Evolutionary conservation across 2,797 vertebrate species (phyloP).

Genomic region (Chelon labrosus): DNA sequence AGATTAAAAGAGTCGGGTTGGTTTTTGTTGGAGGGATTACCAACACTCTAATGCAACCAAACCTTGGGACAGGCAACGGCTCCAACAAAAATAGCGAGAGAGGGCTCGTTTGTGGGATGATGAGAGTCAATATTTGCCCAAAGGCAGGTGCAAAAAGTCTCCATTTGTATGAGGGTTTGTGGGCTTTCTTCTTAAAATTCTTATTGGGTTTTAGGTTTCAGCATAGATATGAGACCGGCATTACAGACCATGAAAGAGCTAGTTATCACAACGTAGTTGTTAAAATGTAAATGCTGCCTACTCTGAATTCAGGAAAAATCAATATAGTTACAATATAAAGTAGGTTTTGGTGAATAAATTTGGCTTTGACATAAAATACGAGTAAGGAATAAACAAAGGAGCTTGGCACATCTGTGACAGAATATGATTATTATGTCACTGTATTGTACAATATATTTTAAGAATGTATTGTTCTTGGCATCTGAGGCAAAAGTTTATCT

Average conservation of each 20-base stretch:
- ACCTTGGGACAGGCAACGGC: conserved; percentile 77
- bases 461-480: background rate
- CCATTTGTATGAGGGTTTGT: conserved; percentile 46
- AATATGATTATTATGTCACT: background rate
- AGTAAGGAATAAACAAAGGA: background rate
- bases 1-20: conserved; percentile 78
- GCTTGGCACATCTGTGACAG: background rate
- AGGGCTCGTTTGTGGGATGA: conserved; percentile 67
- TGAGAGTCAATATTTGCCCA: conserved; percentile 85
- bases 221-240: conserved; percentile 65
- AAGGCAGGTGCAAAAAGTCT: conserved; percentile 83
- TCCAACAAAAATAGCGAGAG: conserved; percentile 57
- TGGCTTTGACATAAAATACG: background rate
- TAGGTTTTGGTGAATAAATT: background rate
- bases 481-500: background rate
- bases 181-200: conserved; percentile 57
- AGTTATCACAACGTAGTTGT: background rate
- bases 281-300: background rate
- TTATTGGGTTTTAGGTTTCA: conserved; percentile 30
- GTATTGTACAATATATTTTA: accelerated
- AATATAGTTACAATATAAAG: background rate
- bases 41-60: conserved; percentile 79
- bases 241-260: conserved; percentile 60
- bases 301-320: background rate
- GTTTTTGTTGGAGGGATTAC: conserved; percentile 91